phyloP scores from a whole-genome alignment of 1,140 invertebrate species.

The Macrobrachium nipponense region DNA sequence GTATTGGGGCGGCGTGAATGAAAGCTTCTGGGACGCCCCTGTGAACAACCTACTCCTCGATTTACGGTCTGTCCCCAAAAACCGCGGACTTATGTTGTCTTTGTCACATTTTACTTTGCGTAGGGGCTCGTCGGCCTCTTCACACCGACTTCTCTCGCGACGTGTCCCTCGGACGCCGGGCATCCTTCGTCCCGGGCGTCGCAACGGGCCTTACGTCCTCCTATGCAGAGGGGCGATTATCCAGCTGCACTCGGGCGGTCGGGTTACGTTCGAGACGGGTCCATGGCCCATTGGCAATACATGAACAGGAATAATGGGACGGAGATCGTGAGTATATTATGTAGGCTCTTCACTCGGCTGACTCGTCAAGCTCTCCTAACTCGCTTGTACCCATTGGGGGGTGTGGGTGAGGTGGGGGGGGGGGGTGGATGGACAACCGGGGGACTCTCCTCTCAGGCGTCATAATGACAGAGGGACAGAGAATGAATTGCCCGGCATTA shows the following conservation, averaged over 20 bases:
- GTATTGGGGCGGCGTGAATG: slow-evolving; percentile 4
- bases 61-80: slow-evolving; percentile 15
- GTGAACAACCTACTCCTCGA: slow-evolving; percentile 9
- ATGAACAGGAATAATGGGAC: slow-evolving; percentile 39
- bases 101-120: slow-evolving; percentile 51
- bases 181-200: not conserved
- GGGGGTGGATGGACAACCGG: not conserved
- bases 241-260: no score
- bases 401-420: not conserved
- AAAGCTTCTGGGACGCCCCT: slow-evolving; percentile 1
- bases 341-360: slow-evolving; percentile 10
- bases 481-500: not conserved
- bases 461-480: not conserved
- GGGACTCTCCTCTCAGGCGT: not conserved
- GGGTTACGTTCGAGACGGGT: slow-evolving; percentile 1
- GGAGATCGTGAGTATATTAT: slow-evolving; percentile 37
- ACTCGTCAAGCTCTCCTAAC: slow-evolving; percentile 12
- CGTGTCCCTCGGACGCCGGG: no score
- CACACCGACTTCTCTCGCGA: no score
- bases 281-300: slow-evolving; percentile 48
- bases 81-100: slow-evolving; percentile 47
- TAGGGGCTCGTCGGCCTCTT: slow-evolving; percentile 7
- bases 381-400: no score
- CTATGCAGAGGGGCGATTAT: not conserved
- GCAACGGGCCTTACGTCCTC: not conserved